Evolutionary conservation across 2,797 vertebrate genomes (phyloP), one percentile per base, ranked within the genome.

Genomic region (Gila robusta): DNA sequence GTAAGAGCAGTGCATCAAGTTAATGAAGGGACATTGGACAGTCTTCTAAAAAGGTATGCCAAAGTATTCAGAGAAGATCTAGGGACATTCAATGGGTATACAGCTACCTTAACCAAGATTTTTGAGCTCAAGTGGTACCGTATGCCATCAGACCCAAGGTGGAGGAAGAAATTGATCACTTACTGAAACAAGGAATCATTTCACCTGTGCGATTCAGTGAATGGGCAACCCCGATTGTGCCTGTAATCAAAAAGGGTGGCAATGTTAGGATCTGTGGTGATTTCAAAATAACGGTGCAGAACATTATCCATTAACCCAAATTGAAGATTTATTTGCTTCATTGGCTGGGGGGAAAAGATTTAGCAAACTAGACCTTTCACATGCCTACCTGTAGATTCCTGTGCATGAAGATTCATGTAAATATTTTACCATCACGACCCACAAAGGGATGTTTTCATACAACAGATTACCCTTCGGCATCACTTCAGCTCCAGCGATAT

Each of bases 361-460:
- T 47, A 49, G 37, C 71, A 74, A 74, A 28, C 2, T 44, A 47
- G 76, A 41, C 39, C 39, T 39, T 39, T 39, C 39, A 39, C 39
- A 39, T 39, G 39, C 39, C 39, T 39, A 7, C 39, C 8, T 41
- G 1, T 8, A 41, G 39, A 54, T 77, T 32, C 28, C 74, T 52
- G 74, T 52, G 28, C 74, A 77, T 37, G 3, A 52, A 54, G 39
- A 41, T 23, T 77, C 49, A n/a, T n/a, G 71, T 28, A 76, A 52
- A 76, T 76, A 74, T 11, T n/a, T 74, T 2, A 19, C n/a, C 6
- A 52, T 74, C 23, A 82, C 59, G 1, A 81, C 79, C 1, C n/a
- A 81, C 79, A 69, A 81, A 3, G 79, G 77, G 37, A 66, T 49
- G 79, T 81, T 81, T 69, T 16, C 32, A 35, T 76, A 76, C 8